Conservation (phyloP, 2,113 vertebrate genomes). For the Callipepla squamata region DNA sequence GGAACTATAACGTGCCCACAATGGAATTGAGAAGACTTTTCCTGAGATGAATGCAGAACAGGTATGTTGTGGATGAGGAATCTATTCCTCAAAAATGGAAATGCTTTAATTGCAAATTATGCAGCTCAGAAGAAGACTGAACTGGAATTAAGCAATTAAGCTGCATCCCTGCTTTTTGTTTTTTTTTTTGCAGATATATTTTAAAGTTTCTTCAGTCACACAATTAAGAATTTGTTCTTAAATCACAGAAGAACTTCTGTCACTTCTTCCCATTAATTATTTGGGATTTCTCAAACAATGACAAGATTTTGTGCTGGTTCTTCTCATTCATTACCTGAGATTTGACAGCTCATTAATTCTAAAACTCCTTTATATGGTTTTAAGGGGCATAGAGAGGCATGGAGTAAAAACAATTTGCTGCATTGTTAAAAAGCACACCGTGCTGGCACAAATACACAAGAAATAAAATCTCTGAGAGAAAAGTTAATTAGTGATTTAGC, state of each 20-base stretch:
- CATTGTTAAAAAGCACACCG: not conserved
- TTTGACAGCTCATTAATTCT: conserved; percentile 71
- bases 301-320: conserved; percentile 57
- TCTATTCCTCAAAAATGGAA: not conserved
- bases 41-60: not conserved
- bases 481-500: conserved; percentile 61
- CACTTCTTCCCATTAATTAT: conserved; percentile 40
- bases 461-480: conserved; percentile 10
- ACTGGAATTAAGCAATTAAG: not conserved
- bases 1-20: not conserved
- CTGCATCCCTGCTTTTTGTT: not conserved
- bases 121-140: not conserved
- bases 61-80: not conserved
- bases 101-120: not conserved
- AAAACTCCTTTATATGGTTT: conserved; percentile 32
- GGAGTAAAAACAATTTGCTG: conserved; percentile 4
- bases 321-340: conserved; percentile 59
- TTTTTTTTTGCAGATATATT: not conserved
- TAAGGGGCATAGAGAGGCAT: conserved; percentile 13
- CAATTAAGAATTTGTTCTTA: not conserved
- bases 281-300: conserved; percentile 57
- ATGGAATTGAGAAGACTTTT: not conserved
- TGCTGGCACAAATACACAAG: not conserved
- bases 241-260: conserved; percentile 24
- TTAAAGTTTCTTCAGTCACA: not conserved